Base-by-base conservation (phyloP, 2,797 vertebrate species). In the Coendou prehensilis region DNA sequence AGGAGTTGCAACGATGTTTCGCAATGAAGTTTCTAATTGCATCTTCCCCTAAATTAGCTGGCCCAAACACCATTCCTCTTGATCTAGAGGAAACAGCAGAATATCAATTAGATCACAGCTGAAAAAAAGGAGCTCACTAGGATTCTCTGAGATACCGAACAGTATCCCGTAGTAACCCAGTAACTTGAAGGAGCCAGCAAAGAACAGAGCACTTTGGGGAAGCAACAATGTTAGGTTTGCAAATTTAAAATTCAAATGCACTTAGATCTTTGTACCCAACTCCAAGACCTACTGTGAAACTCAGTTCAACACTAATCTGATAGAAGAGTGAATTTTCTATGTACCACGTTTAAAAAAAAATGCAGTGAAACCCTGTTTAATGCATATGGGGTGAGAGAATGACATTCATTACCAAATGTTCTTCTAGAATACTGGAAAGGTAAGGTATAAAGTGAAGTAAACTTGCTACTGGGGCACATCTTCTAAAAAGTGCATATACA, bases 21-120 rank as follows among this genome's bases (percentile, higher is more conserved):
- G 98, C 98, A 98, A 99, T 98, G 98, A 99, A 99, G 93, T 99
- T 99, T 78, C 98, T 99, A 97, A 99, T 99, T 93, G 99, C 99
- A 87, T 98, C 98, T 89, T 99, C 99, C 97, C 99, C 99, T 93
- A 99, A 98, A 97, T 99, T 99, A 98, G 99, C 99, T 17, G 99
- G 99, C 97, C 99, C 99, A 97, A 99, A 99, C 85, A 99, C 98
- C 99, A 99, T 99, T 95, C 99, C 99, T 98, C 98, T 98, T 97
- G 98, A 98, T 95, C 99, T 99, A 97, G 94, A 98, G 97, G 85
- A 97, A 98, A 98, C 94, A 96, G 26, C 94, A 98, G 94, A 97
- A 96, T 97, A 97, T 91, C 76, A 97, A 88, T 97, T 15, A 98
- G 96, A 82, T 64, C 69, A 94, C 97, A 97, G 94, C 75, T 92